These are phyloP conservation scores for Kryphioiulus occultus DNA, from an alignment of 2,888 invertebrate genomes.

Conservation along the genomic window DNA sequence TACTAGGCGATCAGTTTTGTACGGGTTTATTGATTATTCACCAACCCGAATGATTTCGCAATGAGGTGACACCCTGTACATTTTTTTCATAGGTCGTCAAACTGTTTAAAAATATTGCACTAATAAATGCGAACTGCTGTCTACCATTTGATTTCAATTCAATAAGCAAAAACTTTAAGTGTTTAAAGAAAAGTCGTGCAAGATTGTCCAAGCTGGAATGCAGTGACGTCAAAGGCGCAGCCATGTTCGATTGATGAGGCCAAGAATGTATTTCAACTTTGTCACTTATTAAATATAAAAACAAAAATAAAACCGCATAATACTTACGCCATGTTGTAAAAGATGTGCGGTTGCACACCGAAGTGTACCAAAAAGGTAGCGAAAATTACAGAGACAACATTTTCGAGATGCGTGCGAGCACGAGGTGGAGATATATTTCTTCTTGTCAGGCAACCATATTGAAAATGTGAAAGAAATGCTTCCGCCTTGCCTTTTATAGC, in stretches of 20 bases:
- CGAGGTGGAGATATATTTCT: background rate
- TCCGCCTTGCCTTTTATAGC: background rate
- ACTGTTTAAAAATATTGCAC: too few relatives aligned
- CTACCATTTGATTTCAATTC: too few relatives aligned
- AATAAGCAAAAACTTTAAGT: too few relatives aligned
- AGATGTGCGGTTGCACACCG: slow-evolving; percentile 35
- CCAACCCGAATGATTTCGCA: too few relatives aligned
- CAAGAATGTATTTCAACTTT: background rate
- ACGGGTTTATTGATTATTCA: too few relatives aligned
- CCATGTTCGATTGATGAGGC: background rate
- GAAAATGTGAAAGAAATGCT: background rate
- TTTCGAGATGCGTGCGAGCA: background rate
- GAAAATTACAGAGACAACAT: background rate
- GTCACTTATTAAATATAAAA: background rate
- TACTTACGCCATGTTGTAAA: slow-evolving; percentile 20
- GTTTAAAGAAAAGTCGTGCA: background rate
- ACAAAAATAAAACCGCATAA: background rate
- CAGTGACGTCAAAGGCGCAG: slow-evolving; percentile 2
- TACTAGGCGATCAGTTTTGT: too few relatives aligned
- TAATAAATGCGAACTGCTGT: too few relatives aligned
- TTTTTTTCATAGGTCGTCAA: too few relatives aligned
- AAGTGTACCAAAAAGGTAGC: slow-evolving; percentile 29
- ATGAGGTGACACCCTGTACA: too few relatives aligned
- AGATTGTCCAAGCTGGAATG: background rate
- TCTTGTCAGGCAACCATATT: background rate